phyloP scores from a whole-genome alignment of 35 echinoderm and acorn worm species.

The Holothuria glaberrima region DNA sequence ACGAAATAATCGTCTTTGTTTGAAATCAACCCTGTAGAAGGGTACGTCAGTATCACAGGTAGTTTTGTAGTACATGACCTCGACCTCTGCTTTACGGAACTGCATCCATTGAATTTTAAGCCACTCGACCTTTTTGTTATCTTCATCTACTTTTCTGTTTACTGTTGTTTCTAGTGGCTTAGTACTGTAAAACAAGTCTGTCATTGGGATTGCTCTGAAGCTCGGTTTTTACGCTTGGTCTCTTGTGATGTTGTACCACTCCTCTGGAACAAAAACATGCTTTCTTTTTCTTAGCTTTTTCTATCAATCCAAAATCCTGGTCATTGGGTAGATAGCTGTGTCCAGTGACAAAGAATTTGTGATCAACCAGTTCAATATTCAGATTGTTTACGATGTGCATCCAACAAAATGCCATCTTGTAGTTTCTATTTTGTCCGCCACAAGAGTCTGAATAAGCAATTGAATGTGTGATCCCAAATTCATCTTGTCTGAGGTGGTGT shows the following conservation, averaged over 20 bases:
- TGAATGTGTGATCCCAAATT: background rate
- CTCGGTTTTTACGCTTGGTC: background rate
- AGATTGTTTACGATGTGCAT: background rate
- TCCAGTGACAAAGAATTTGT: background rate
- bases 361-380: background rate
- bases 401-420: background rate
- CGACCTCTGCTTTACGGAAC: no score
- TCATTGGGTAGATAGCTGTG: constrained; percentile 1
- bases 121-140: background rate
- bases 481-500: background rate
- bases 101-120: background rate
- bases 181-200: background rate
- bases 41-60: no score
- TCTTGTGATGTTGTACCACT: background rate
- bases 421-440: constrained; percentile 21
- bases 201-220: background rate
- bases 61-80: no score
- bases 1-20: no score
- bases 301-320: background rate
- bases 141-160: constrained; percentile 3
- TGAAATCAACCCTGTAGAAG: no score
- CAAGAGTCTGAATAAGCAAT: constrained; percentile 1
- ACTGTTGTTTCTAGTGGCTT: background rate
- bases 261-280: background rate
- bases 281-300: background rate